Base-by-base conservation (phyloP, 1,140 invertebrate species). In the Scaptomyza pallida region DNA sequence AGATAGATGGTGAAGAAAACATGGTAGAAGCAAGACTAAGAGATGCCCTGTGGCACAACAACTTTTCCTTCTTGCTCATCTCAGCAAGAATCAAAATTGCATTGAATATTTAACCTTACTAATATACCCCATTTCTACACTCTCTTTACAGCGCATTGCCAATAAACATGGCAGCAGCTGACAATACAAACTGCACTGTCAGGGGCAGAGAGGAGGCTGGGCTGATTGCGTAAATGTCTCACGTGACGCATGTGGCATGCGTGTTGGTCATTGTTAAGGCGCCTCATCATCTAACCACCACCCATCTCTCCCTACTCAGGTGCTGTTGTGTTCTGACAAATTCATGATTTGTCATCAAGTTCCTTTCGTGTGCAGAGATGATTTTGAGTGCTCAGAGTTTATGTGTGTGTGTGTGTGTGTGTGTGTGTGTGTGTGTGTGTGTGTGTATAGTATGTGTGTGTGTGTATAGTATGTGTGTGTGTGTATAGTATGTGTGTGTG, bases 321-420 rank as follows among this genome's bases (percentile, higher is more conserved):
- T 8, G 78, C 69, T 60, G 61, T 47, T 64, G 52, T 64, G 54
- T 16, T 64, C 45, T 79, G 51, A 82, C 67, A 79, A 83, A 79
- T 76, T 78, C 77, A 71, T 81, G 74, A 88, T 86, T 86, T 88
- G 81, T 81, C 62, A 72, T 81, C 70, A 67, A 64, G 70, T 88
- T 65, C 82, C 75, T 60, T 47, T 70, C 48, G 57, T 61, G 55
- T 37, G 33, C 33, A 5, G 33, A 26, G 23, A 26, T 26, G 23
- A 5, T 0, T 26, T 26, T 23, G 4, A 23, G 23, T 23, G 23
- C 23, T 23, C 23, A 2, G 23, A 5, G 23, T 26, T 26, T 26
- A 26, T 26, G 5, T 26, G 4, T 37, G n/a, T n/a, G n/a, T n/a
- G n/a, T n/a, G n/a, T n/a, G n/a, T n/a, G n/a, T n/a, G n/a, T n/a